Percentiles rank a stretch among this genome's conserved stretches.
Conservation (phyloP, 2,113 vertebrate genomes). For the Hypanus sabinus region DNA sequence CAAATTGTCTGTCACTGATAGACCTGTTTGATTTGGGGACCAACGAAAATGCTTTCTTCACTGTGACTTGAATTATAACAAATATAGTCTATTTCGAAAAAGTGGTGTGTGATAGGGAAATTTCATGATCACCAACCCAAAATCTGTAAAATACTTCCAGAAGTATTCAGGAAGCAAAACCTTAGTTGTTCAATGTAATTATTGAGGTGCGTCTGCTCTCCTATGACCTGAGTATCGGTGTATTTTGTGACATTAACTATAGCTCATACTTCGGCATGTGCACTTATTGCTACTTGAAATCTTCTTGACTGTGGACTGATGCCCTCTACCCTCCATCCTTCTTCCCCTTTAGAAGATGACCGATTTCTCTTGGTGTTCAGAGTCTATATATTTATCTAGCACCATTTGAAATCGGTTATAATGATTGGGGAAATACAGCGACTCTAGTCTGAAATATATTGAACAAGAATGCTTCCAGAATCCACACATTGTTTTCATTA, state of each 20-base stretch:
- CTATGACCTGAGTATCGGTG: neutral
- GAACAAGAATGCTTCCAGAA: neutral
- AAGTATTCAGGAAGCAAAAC: too few relatives aligned
- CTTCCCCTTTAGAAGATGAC: conserved; percentile 87
- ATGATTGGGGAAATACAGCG: conserved; percentile 70
- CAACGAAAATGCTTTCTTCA: too few relatives aligned
- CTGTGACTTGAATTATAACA: too few relatives aligned
- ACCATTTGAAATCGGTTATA: conserved; percentile 99
- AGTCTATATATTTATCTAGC: conserved; percentile 88
- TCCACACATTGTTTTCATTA: neutral
- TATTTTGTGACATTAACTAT: neutral
- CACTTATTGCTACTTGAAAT: neutral
- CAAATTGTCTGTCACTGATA: too few relatives aligned
- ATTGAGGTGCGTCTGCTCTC: neutral
- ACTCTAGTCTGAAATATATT: neutral
- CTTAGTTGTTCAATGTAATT: neutral
- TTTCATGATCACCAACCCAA: too few relatives aligned
- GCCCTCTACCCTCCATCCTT: conserved; percentile 37
- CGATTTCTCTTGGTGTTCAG: conserved; percentile 98
- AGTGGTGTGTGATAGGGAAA: too few relatives aligned
- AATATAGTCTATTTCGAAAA: too few relatives aligned
- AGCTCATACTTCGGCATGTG: too few relatives aligned
- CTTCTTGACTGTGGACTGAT: neutral
- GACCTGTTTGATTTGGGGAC: too few relatives aligned
- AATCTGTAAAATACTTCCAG: too few relatives aligned